A percentile compares a stretch with the other conserved stretches of the same genome.
phyloP scores from a whole-genome alignment of 2,797 vertebrate species.

The Pangasius krempfi region DNA sequence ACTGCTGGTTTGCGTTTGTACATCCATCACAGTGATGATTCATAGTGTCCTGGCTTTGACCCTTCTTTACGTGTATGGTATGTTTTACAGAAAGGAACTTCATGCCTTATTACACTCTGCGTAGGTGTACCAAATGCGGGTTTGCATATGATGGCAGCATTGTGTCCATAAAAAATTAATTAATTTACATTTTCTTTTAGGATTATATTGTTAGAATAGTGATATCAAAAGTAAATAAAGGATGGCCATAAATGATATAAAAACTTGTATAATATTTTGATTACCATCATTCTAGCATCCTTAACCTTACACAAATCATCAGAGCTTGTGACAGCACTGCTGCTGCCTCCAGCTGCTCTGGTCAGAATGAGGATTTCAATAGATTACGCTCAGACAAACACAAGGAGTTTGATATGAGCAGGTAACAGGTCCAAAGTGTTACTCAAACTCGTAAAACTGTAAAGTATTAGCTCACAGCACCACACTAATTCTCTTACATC shows the following conservation, averaged over 20 bases:
- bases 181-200: slow-evolving; percentile 7
- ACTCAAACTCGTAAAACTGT: slow-evolving; percentile 23
- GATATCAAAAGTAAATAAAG: background rate
- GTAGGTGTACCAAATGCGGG: background rate
- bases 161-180: too few species aligned
- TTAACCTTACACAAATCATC: background rate
- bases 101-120: background rate
- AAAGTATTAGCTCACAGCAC: slow-evolving; percentile 8
- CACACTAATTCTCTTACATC: slow-evolving; percentile 4
- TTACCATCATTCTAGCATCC: background rate
- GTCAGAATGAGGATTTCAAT: background rate
- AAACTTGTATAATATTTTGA: background rate
- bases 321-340: background rate
- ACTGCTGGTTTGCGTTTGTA: slow-evolving; percentile 23
- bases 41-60: slow-evolving; percentile 16
- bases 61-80: slow-evolving; percentile 12
- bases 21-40: slow-evolving; percentile 13
- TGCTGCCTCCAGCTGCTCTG: slow-evolving; percentile 18
- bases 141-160: slow-evolving; percentile 8
- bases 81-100: background rate
- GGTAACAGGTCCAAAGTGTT: slow-evolving; percentile 5
- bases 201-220: background rate
- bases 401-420: slow-evolving; percentile 16
- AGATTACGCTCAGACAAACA: slow-evolving; percentile 22
- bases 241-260: background rate